Evolutionary conservation across 2,797 vertebrate species (phyloP), one percentile per base, ranked within the genome.

Genomic region (Rostrhamus sociabilis): DNA sequence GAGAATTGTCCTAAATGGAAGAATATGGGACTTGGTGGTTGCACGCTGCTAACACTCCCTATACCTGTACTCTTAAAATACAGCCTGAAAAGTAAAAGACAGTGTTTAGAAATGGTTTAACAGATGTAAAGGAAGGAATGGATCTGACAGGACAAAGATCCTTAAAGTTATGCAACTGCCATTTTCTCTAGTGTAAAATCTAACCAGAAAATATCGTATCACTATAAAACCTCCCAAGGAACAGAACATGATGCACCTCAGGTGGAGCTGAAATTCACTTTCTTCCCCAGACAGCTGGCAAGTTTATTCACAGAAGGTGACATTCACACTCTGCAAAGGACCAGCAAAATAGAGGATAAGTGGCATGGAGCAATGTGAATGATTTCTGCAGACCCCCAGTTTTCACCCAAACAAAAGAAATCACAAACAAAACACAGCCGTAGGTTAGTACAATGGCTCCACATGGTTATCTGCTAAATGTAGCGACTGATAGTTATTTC

Each of bases 321-420:
- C 79, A 27, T 4, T 22, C 68, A 18, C 67, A 13, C 23, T 9
- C 55, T 13, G 52, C 52, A 25, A 29, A 62, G 79, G 79, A 75
- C 6, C 59, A 17, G 63, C 23, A 8, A 8, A 38, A 11, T 0
- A 6, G 34, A 20, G 58, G 27, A 7, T n/a, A 22, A 34, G 74
- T 1, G 45, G 21, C 12, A 1, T 0, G 16, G 36, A 23, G 25
- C 27, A 47, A 4, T 0, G 1, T 2, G 3, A 22, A 15, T 1
- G 63, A 12, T 8, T 34, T 6, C 59, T 86, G 72, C 55, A 80
- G n/a, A 12, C 15, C 36, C 59, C 26, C 13, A 6, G 0, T 11
- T 8, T 23, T 26, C 47, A 9, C 34, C 50, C 75, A 21, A 4
- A 55, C 20, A 10, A 25, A 43, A 81, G 36, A 9, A 76, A n/a